Evolutionary conservation across 2,797 vertebrate species (phyloP).

Genomic region (Hoplostethus atlanticus): DNA sequence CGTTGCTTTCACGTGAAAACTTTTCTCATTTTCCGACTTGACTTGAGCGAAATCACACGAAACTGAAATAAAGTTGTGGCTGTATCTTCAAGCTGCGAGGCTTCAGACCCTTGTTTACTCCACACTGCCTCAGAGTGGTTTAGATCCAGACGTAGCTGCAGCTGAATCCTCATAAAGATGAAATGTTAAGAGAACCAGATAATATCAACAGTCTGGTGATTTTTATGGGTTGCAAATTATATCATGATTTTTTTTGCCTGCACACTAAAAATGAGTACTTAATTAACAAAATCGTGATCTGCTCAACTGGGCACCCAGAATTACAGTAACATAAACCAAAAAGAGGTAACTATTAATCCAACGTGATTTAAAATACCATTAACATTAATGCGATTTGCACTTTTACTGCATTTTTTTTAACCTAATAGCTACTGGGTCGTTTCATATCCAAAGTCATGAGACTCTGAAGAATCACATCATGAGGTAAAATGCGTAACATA

Average conservation of each 20-base stretch:
- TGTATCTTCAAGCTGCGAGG: not conserved
- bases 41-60: not conserved
- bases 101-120: slow-evolving; percentile 30
- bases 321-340: too few species aligned
- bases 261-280: too few species aligned
- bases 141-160: not conserved
- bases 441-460: not conserved
- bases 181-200: not conserved
- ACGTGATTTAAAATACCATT: too few species aligned
- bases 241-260: too few species aligned
- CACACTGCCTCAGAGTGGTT: slow-evolving; percentile 11
- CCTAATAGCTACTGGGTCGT: not conserved
- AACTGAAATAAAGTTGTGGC: too few species aligned
- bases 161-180: slow-evolving; percentile 9
- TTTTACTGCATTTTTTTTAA: not conserved
- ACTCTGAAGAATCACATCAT: not conserved
- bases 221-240: too few species aligned
- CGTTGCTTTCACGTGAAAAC: not conserved
- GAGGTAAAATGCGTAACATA: too few species aligned
- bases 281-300: too few species aligned
- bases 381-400: too few species aligned
- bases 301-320: too few species aligned
- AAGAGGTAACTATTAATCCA: too few species aligned
- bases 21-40: not conserved
- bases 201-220: too few species aligned